Percentiles rank a stretch among this genome's conserved stretches.
These are phyloP conservation scores for Limnephilus rhombicus DNA, from an alignment of 2,888 invertebrate genomes.

Conservation along the genomic window DNA sequence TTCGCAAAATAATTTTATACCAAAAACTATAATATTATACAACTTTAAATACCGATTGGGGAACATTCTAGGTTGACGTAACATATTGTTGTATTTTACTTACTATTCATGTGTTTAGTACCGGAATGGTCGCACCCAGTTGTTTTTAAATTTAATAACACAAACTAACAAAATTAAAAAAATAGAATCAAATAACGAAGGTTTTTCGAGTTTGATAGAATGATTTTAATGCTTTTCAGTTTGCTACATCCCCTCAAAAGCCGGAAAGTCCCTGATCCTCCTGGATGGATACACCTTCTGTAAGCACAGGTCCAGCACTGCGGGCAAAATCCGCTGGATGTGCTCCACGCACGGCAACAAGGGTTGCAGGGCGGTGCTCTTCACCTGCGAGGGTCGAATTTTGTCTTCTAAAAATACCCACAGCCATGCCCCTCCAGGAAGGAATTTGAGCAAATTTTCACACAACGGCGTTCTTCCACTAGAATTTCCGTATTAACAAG, in stretches of 20 bases:
- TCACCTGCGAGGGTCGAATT: slow-evolving; percentile 73
- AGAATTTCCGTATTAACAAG: background rate
- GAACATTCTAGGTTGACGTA: too few species aligned
- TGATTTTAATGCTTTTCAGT: slow-evolving; percentile 15
- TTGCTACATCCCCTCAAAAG: slow-evolving; percentile 57
- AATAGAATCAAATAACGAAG: too few species aligned
- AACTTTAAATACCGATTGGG: too few species aligned
- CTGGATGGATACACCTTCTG: slow-evolving; percentile 69
- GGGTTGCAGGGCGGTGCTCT: slow-evolving; percentile 75
- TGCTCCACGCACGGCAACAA: slow-evolving; percentile 71
- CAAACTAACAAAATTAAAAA: too few species aligned
- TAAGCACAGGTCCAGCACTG: slow-evolving; percentile 67
- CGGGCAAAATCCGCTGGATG: slow-evolving; percentile 67
- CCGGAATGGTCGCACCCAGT: too few species aligned
- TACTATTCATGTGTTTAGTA: too few species aligned
- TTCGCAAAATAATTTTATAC: too few species aligned
- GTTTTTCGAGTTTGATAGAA: background rate
- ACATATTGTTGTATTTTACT: too few species aligned
- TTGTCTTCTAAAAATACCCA: slow-evolving; percentile 73
- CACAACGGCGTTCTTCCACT: background rate
- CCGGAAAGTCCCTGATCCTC: slow-evolving; percentile 68
- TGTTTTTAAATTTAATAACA: too few species aligned
- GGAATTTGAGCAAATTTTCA: background rate
- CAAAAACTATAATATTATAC: too few species aligned
- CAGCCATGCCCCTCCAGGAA: slow-evolving; percentile 70